phyloP scores from a whole-genome alignment of 1,140 invertebrate genomes.

The Orussus abietinus region DNA sequence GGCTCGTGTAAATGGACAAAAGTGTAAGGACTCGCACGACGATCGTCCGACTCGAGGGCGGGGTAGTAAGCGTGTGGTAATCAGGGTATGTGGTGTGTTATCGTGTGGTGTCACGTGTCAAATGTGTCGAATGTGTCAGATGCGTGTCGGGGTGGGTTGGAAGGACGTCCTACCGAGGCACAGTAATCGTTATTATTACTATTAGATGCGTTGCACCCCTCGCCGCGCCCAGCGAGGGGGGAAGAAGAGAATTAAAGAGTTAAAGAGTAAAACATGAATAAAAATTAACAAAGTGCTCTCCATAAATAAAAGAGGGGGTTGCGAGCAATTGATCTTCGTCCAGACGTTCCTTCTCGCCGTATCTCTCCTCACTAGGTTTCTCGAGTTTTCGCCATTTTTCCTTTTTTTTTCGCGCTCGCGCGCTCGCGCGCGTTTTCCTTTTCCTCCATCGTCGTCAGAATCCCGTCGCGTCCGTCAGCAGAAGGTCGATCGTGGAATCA shows the following conservation, averaged over 20 bases:
- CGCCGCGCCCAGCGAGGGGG: conserved; percentile 26
- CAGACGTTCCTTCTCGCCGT: conserved; percentile 23
- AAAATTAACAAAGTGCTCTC: conserved; percentile 51
- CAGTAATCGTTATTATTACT: conserved; percentile 31
- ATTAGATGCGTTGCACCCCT: conserved; percentile 32
- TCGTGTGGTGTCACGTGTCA: too few species aligned
- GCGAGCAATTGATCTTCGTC: conserved; percentile 42
- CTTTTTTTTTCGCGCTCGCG: background rate
- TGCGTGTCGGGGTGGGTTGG: too few species aligned
- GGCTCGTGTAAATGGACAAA: too few species aligned
- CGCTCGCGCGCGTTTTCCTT: background rate
- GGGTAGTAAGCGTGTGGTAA: too few species aligned
- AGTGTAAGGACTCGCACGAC: too few species aligned
- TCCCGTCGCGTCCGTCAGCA: background rate
- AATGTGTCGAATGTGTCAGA: too few species aligned
- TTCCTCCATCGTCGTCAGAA: background rate
- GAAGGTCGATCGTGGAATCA: too few species aligned
- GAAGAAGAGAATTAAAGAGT: conserved; percentile 40
- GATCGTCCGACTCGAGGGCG: too few species aligned
- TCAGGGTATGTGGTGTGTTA: too few species aligned
- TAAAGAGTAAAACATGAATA: conserved; percentile 48
- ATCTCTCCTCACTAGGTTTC: too few species aligned
- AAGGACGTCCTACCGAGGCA: conserved; percentile 9
- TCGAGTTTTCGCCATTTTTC: too few species aligned
- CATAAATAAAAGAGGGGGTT: conserved; percentile 47